Conservation (phyloP, 2,113 vertebrate genomes). For the Urocynchramus pylzowi region DNA sequence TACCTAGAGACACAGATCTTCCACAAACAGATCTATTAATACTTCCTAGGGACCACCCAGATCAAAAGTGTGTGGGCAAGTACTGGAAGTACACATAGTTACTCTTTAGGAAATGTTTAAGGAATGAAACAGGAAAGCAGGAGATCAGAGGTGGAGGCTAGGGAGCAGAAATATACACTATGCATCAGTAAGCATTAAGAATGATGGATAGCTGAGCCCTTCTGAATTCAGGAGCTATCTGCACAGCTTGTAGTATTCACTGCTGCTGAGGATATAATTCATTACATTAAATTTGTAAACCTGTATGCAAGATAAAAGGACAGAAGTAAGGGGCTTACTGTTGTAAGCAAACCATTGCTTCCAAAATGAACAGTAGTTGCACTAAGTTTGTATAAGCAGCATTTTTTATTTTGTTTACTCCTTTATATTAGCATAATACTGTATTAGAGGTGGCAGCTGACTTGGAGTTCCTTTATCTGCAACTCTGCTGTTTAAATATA, state of each 20-base stretch:
- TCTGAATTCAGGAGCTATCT: neutral
- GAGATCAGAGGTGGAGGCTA: neutral
- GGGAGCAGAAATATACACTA: neutral
- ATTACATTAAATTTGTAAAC: neutral
- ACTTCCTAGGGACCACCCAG: neutral
- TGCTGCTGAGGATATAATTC: neutral
- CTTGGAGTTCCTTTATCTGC: neutral
- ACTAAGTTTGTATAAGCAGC: neutral
- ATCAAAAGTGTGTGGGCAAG: neutral
- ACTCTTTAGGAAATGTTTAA: neutral
- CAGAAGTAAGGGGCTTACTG: neutral
- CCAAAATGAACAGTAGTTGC: neutral
- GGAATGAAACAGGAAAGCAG: neutral
- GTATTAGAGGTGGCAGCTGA: neutral
- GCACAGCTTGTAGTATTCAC: neutral
- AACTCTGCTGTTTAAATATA: neutral
- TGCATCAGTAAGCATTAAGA: neutral
- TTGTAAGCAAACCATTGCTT: neutral
- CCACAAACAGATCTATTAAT: neutral
- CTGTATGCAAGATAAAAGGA: neutral
- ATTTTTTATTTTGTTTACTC: neutral
- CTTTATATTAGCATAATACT: neutral
- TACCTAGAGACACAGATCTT: neutral
- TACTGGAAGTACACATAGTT: neutral
- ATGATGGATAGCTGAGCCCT: neutral